phyloP scores from a whole-genome alignment of 1,140 invertebrate species.

The Anoplolepis gracilipes region DNA sequence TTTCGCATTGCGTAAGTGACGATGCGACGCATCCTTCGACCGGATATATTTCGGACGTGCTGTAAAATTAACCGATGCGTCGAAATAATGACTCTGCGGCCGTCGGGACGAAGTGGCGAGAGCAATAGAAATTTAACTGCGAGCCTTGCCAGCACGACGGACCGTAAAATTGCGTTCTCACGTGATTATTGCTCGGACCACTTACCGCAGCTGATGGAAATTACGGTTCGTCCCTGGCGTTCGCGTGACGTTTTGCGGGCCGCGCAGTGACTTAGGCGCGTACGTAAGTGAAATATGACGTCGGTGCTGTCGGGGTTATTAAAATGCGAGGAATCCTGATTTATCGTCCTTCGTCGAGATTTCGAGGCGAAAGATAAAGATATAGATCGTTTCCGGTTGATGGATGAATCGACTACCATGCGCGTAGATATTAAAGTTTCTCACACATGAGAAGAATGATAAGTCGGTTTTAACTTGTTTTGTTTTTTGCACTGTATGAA shows the following conservation, averaged over 20 bases:
- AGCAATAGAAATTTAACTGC: conserved; percentile 60
- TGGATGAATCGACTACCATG: neutral
- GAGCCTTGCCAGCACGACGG: conserved; percentile 34
- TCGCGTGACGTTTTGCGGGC: conserved; percentile 49
- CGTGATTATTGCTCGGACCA: conserved; percentile 62
- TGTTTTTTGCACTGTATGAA: neutral
- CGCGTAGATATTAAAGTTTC: conserved; percentile 28
- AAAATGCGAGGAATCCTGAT: conserved; percentile 57
- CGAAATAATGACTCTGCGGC: conserved; percentile 52
- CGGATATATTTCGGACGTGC: conserved; percentile 40
- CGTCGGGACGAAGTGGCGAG: conserved; percentile 24
- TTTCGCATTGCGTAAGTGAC: conserved; percentile 41
- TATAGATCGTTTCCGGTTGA: conserved; percentile 25
- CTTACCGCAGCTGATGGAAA: conserved; percentile 62
- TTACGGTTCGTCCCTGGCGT: conserved; percentile 29
- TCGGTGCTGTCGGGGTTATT: conserved; percentile 46
- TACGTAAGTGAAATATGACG: conserved; percentile 53
- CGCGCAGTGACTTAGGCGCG: conserved; percentile 49
- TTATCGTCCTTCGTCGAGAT: conserved; percentile 45
- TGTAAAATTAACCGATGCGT: conserved; percentile 57
- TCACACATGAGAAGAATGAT: neutral
- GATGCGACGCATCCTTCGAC: conserved; percentile 30
- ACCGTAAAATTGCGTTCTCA: conserved; percentile 64
- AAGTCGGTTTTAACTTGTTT: neutral
- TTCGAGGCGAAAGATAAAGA: conserved; percentile 8